A percentile compares a stretch with the other conserved stretches of the same genome.
phyloP scores from a whole-genome alignment of 2,797 vertebrate genomes.

The Spinibarbus caldwelli region DNA sequence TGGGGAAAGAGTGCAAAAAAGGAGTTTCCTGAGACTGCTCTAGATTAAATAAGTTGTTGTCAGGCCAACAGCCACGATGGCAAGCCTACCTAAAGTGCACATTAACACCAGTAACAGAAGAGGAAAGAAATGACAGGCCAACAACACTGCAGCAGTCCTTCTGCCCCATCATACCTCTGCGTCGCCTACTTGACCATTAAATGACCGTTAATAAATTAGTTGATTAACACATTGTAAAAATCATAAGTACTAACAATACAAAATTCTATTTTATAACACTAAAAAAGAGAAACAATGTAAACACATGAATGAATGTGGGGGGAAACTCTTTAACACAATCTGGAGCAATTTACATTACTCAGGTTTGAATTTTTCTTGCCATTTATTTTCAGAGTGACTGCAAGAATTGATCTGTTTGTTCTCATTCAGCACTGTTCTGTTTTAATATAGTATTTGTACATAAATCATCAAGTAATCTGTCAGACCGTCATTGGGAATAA shows the following conservation, averaged over 20 bases:
- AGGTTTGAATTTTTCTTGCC: background rate
- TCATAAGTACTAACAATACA: slow-evolving; percentile 46
- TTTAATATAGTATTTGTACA: slow-evolving; percentile 9
- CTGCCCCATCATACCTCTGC: slow-evolving; percentile 1
- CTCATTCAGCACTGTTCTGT: background rate
- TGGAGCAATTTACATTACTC: background rate
- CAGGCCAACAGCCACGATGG: slow-evolving; percentile 8
- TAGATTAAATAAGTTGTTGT: slow-evolving; percentile 49
- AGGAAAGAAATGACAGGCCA: slow-evolving; percentile 24
- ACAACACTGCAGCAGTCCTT: slow-evolving; percentile 19
- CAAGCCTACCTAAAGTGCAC: slow-evolving; percentile 61
- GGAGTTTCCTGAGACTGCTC: slow-evolving; percentile 57
- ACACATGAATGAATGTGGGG: slow-evolving; percentile 16
- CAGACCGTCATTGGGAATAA: background rate
- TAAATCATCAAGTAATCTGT: background rate
- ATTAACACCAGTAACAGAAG: slow-evolving; percentile 47
- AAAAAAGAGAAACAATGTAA: slow-evolving; percentile 39
- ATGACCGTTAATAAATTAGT: slow-evolving; percentile 78
- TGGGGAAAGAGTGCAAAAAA: background rate
- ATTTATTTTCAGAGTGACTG: slow-evolving; percentile 4
- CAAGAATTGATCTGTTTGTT: background rate
- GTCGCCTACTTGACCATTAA: slow-evolving; percentile 22
- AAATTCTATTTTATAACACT: slow-evolving; percentile 46
- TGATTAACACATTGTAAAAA: slow-evolving; percentile 56
- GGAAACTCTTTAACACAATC: background rate